A percentile compares a stretch with the other conserved stretches of the same genome.
Conservation (phyloP, 2,113 vertebrate genomes). For the Apodemus sylvaticus region DNA sequence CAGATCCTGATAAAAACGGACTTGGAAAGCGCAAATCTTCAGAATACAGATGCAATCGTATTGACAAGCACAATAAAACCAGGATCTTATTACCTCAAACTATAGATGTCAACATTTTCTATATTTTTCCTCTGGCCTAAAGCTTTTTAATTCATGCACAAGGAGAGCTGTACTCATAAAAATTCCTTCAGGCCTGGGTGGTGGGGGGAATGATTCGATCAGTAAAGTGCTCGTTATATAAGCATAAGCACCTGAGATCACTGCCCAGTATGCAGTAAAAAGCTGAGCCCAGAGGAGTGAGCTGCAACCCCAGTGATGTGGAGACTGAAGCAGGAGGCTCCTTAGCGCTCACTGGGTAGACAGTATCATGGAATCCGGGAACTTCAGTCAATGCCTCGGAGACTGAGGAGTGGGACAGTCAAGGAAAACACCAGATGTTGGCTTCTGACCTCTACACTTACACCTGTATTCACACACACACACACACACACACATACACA, state of each 20-base stretch:
- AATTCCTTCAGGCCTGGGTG: not conserved
- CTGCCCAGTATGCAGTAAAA: not conserved
- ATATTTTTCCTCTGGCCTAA: not conserved
- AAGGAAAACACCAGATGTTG: not conserved
- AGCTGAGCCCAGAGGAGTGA: too few relatives aligned
- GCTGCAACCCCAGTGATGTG: not conserved
- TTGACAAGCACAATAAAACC: not conserved
- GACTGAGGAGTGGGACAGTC: not conserved
- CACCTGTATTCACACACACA: not conserved
- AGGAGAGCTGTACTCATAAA: not conserved
- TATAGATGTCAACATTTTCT: not conserved
- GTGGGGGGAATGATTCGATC: not conserved
- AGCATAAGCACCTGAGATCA: not conserved
- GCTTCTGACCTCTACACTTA: not conserved
- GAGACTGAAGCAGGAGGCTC: not conserved
- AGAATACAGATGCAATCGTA: not conserved
- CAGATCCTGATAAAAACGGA: not conserved
- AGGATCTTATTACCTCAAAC: not conserved
- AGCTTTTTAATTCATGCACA: not conserved
- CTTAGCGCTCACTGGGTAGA: too few relatives aligned
- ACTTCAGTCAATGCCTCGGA: not conserved
- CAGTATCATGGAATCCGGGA: not conserved
- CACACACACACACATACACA: too few relatives aligned
- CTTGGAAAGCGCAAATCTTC: conserved; percentile 18
- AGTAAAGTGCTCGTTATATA: not conserved